Evolutionary conservation across 2,113 vertebrate genomes (phyloP), one percentile per base, ranked within the genome.

Genomic region (Seriola rivoliana): DNA sequence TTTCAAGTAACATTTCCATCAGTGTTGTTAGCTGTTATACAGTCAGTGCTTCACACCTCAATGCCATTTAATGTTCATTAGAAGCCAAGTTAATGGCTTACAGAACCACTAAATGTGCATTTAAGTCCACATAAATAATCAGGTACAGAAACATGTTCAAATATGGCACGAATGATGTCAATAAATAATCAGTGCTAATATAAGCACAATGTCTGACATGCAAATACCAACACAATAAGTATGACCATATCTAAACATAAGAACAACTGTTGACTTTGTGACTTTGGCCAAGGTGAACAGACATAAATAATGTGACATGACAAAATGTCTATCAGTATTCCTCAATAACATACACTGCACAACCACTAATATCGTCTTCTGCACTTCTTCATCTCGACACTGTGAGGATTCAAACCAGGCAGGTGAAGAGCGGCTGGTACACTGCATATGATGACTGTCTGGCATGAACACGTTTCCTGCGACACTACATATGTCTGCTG

Each of bases 141-240:
- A 0, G 63, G 11, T 34, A 73, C 52, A 75, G 54, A 52, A 70
- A 82, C 5, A 73, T 58, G 78, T 65, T 82, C 29, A 85, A 73
- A 79, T 58, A 75, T 83, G 82, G 34, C 65, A 90, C 81, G 81
- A 82, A 80, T 46, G 2, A 85, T 52, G 16, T 79, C 5, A 73
- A 81, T 81, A 93, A 86, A 91, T 88, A 91, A 68, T 60, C 16
- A 34, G 38, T 25, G 57, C 14, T 29, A 14, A 81, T 16, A 38
- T 14, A 62, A 88, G 8, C 23, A 86, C 71, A 59, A 46, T 60
- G 38, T 57, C 6, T 52, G 38, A 84, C 77, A 75, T 84, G 78
- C 70, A 78, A 66, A 68, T 52, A 58, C 46, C 8, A 50, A 86
- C 42, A 82, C 29, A 16, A 57, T 32, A 82, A 42, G 34, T 60